A percentile compares a stretch with the other conserved stretches of the same genome.
Evolutionary conservation across 2,888 invertebrate genomes (phyloP).

Genomic region (Megastigmus dorsalis): DNA sequence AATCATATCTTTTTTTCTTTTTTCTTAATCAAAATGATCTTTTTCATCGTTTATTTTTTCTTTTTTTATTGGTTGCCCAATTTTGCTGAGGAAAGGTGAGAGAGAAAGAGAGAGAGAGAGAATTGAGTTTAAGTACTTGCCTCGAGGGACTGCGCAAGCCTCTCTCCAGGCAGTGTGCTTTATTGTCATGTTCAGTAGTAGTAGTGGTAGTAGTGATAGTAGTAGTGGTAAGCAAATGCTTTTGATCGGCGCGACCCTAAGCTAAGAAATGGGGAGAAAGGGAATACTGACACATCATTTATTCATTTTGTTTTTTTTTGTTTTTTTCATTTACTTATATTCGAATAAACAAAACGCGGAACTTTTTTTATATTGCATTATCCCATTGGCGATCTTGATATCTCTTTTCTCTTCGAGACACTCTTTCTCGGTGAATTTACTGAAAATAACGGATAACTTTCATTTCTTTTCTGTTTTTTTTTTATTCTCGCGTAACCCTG

Average conservation of each 20-base stretch:
- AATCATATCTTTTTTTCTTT: constrained; percentile 20
- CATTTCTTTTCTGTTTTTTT: constrained; percentile 57
- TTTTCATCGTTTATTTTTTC: background rate
- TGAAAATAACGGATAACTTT: constrained; percentile 52
- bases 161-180: constrained; percentile 74
- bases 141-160: constrained; percentile 74
- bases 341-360: constrained; percentile 57
- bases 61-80: constrained; percentile 27
- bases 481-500: constrained; percentile 66
- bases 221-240: constrained; percentile 75
- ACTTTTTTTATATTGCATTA: constrained; percentile 46
- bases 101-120: too few species aligned
- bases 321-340: constrained; percentile 57
- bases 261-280: constrained; percentile 75
- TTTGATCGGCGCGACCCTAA: constrained; percentile 75
- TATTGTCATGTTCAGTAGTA: constrained; percentile 74
- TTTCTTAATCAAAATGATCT: background rate
- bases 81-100: constrained; percentile 62
- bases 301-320: constrained; percentile 48
- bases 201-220: constrained; percentile 71
- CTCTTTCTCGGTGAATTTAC: constrained; percentile 48
- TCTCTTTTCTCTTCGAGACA: constrained; percentile 47
- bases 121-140: constrained; percentile 74
- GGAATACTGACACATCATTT: constrained; percentile 63
- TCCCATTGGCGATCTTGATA: constrained; percentile 26